Evolutionary conservation across 2,888 invertebrate genomes (phyloP).

Genomic region (Leptinotarsa peninsularis): DNA sequence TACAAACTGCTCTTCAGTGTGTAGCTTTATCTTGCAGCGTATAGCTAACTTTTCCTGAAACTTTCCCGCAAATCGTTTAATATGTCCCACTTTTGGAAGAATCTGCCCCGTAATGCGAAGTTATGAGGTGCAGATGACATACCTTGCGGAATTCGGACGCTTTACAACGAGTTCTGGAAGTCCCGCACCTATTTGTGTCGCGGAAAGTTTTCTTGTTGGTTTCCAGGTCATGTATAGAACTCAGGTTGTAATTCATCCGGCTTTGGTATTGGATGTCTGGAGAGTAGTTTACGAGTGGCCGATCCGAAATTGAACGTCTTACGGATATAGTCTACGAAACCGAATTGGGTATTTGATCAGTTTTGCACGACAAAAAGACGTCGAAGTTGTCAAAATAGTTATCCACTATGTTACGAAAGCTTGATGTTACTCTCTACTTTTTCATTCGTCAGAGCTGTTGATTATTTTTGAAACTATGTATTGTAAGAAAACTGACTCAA

Average conservation of each 20-base stretch:
- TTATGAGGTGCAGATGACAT: constrained; percentile 48
- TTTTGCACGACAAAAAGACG: background rate
- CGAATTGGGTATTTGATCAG: background rate
- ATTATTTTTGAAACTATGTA: no score
- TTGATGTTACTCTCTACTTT: no score
- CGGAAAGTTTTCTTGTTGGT: constrained; percentile 19
- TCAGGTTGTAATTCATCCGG: constrained; percentile 9
- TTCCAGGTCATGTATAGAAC: constrained; percentile 22
- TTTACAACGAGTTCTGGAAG: constrained; percentile 38
- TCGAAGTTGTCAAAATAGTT: no score
- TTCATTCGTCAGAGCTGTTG: no score
- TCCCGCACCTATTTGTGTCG: constrained; percentile 37
- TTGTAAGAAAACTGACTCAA: no score
- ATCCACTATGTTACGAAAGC: no score
- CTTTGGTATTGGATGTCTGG: constrained; percentile 6
- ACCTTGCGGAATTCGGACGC: constrained; percentile 41
- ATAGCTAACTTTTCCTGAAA: constrained; percentile 33
- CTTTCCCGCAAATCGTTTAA: constrained; percentile 52
- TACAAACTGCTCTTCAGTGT: constrained; percentile 55
- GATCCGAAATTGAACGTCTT: background rate
- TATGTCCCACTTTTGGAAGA: constrained; percentile 51
- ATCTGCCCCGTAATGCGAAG: constrained; percentile 43
- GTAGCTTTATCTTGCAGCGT: constrained; percentile 50
- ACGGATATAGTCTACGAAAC: background rate
- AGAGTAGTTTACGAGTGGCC: background rate